phyloP scores from a whole-genome alignment of 1,140 invertebrate species.

The Formica selysi region DNA sequence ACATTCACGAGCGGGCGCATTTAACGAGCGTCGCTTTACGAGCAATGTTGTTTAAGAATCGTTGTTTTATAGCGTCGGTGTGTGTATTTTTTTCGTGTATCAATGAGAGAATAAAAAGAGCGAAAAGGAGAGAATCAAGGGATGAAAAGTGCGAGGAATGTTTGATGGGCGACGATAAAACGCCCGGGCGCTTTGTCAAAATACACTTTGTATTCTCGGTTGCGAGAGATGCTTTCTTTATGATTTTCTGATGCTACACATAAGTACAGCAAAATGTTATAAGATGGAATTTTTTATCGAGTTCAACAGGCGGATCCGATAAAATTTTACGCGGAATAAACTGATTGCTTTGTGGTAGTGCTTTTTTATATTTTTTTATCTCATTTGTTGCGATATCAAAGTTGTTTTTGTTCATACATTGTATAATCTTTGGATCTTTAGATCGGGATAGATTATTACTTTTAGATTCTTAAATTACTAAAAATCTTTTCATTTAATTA shows the following conservation, averaged over 20 bases:
- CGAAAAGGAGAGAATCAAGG: not conserved
- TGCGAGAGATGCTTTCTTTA: conserved; percentile 10
- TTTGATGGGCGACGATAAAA: conserved; percentile 35
- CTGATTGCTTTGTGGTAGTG: not conserved
- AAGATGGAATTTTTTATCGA: conserved; percentile 17
- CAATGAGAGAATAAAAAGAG: not conserved
- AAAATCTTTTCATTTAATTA: not conserved
- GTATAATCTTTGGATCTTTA: conserved; percentile 9
- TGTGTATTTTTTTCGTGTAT: not conserved
- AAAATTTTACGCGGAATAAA: conserved; percentile 27
- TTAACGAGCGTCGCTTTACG: conserved; percentile 54
- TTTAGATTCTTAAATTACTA: not conserved
- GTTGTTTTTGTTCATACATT: not conserved
- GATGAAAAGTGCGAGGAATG: conserved; percentile 21
- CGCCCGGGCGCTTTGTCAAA: conserved; percentile 34
- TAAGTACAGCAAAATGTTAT: conserved; percentile 20
- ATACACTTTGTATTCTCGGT: conserved; percentile 33
- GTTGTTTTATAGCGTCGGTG: not conserved
- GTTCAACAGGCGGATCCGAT: not conserved
- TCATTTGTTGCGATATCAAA: not conserved
- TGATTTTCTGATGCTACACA: not conserved
- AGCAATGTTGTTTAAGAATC: conserved; percentile 54
- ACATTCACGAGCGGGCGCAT: conserved; percentile 23
- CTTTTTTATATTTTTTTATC: conserved; percentile 3
- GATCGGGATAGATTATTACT: not conserved